Evolutionary conservation across 2,113 vertebrate species (phyloP), one percentile per base, ranked within the genome.

Genomic region (Hylia prasina): DNA sequence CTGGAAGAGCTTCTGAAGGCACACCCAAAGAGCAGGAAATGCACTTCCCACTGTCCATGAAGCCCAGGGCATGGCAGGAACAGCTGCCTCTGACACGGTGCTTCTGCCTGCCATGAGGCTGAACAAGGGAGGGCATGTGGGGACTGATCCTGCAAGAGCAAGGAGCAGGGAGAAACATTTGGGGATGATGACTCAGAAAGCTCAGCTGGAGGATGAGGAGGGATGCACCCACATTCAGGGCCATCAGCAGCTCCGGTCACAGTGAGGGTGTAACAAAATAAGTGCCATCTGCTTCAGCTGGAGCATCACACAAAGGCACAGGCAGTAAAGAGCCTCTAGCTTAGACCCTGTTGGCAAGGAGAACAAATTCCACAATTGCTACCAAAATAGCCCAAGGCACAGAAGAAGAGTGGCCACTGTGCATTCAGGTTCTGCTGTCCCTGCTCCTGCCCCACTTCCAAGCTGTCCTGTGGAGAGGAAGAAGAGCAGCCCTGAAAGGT

Each of bases 1-100:
- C 53, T 77, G 72, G 37, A 51, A 68, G 31, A 77, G 25, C 25
- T 51, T 58, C 53, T 68, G 71, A 77, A 31, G 35, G 44, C 61
- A 50, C 61, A 42, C 6, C 51, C 31, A 61, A 35, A 37, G 63
- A 54, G 19, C 51, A 71, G 76, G 73, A 17, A 47, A 37, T 5
- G 35, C 83, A 70, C 47, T 23, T 16, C 35, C 40, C 71, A 4
- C 0, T 3, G 27, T 31, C 65, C 3, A 1, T 7, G 3, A 24
- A 51, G 68, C 35, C 9, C 89, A 13, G 51, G 44, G 31, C 69
- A 31, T 0, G 4, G 72, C 73, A 70, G 73, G 61, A 37, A 2
- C 61, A 31, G 69, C 64, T 77, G 50, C 28, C 33, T 31, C 31
- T 1, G 0, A 1, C 15, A 14, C 0, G 0, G 21, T 1, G n/a